Evolutionary conservation across 2,113 vertebrate genomes (phyloP), one percentile per base, ranked within the genome.

Genomic region (Anguilla rostrata): DNA sequence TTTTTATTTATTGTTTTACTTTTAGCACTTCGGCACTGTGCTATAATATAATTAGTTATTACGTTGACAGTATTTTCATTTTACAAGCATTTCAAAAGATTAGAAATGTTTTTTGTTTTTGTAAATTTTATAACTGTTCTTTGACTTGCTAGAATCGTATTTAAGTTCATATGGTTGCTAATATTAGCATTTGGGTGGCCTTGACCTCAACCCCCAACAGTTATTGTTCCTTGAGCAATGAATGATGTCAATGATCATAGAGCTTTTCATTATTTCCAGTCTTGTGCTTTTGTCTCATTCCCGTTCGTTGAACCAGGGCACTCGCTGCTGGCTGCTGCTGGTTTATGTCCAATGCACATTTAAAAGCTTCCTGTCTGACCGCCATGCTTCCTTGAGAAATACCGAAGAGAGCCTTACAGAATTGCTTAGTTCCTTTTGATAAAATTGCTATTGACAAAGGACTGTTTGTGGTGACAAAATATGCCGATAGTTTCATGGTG

Each of bases 231-330:
- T 82, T 49, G 81, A 82, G 22, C 53, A 49, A 82, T 75, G n/a
- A 82, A 53, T 41, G 39, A 81, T 49, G 26, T 75, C 71, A 82
- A 53, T 41, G 39, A 81, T 49, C 46, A 53, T n/a, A 49, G 43
- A 82, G 43, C 22, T 82, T 22, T 43, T 82, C 16, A 71, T 71
- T 43, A 82, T 82, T 82, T 29, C 40, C 41, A 49, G 46, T 82
- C 39, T 82, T 1, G 22, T 82, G 46, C n/a, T 49, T 82, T 82
- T 43, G 16, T 82, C 81, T 82, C 43, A 43, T 53, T 82, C 26
- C n/a, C 43, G 22, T 53, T 49, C 26, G 40, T 53, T 43, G 26
- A 82, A 81, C 79, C 11, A 20, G 79, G 39, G 49, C 22, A n/a
- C n/a, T 12, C 20, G 18, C 7, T 53, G 49, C 7, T 53, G n/a